Evolutionary conservation across 2,113 vertebrate species (phyloP).

Genomic region (Dicaeum eximium): DNA sequence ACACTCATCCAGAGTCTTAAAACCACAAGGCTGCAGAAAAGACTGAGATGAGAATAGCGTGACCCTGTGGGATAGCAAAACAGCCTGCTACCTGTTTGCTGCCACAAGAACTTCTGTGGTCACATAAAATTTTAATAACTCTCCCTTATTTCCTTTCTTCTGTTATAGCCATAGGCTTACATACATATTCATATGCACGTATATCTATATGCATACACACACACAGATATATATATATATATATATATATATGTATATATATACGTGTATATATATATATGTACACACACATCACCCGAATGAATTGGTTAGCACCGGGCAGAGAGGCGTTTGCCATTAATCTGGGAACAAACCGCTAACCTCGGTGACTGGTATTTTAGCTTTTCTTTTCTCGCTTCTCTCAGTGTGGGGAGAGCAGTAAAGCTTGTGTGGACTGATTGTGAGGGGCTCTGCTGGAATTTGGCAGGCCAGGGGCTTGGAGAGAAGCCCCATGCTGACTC

Average conservation of each 20-base stretch:
- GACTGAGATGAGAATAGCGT: accelerated
- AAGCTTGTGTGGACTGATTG: constrained; percentile 93
- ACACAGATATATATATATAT: accelerated
- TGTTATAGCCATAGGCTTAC: not conserved
- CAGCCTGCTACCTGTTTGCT: not conserved
- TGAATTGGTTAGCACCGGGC: constrained; percentile 23
- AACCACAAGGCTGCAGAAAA: not conserved
- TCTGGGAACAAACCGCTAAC: constrained; percentile 82
- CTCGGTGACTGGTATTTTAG: constrained; percentile 78
- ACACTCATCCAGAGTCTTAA: not conserved
- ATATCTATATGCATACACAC: too few species aligned
- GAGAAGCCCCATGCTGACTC: constrained; percentile 95
- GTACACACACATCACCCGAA: not conserved
- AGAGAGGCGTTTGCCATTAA: constrained; percentile 73
- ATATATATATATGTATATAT: not conserved
- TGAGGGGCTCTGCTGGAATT: constrained; percentile 98
- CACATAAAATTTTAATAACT: not conserved
- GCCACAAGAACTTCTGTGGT: not conserved
- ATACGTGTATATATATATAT: too few species aligned
- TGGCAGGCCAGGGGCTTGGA: constrained; percentile 90
- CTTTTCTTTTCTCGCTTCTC: constrained; percentile 77
- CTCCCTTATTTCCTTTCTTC: not conserved
- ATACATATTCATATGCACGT: not conserved
- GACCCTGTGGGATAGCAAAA: not conserved
- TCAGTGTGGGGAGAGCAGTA: constrained; percentile 75